Evolutionary conservation across 37 sponge, comb jelly and placozoan species (phyloP).

Genomic region (Halichondria panicea): DNA sequence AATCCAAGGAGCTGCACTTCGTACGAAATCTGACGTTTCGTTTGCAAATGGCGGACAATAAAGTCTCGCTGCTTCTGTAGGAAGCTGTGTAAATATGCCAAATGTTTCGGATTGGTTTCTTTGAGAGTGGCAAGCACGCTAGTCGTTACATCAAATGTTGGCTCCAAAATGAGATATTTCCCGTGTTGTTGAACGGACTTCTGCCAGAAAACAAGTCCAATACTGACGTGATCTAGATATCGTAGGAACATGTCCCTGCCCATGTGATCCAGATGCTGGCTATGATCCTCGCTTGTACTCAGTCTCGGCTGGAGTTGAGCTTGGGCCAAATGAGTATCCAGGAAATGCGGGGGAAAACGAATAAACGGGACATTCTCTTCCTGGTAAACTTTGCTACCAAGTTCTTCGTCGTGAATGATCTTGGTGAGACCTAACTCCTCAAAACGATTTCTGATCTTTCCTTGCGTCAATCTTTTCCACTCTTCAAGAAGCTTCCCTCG

Average conservation of each 20-base stretch:
- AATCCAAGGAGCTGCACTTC: slow-evolving; percentile 58
- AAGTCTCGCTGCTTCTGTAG: slow-evolving; percentile 75
- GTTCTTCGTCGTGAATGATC: slow-evolving; percentile 47
- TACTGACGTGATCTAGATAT: slow-evolving; percentile 48
- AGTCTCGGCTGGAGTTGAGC: slow-evolving; percentile 33
- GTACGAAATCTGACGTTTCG: slow-evolving; percentile 43
- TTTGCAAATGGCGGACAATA: slow-evolving; percentile 31
- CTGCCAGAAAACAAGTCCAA: slow-evolving; percentile 32
- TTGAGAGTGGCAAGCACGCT: slow-evolving; percentile 4
- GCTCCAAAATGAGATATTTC: slow-evolving; percentile 30
- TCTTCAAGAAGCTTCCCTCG: slow-evolving; percentile 29
- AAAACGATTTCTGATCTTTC: slow-evolving; percentile 24
- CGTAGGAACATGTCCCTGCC: slow-evolving; percentile 44
- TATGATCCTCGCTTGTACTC: slow-evolving; percentile 36
- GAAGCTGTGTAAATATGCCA: slow-evolving; percentile 37
- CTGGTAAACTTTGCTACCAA: slow-evolving; percentile 48
- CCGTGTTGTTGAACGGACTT: slow-evolving; percentile 36
- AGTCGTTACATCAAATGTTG: slow-evolving; percentile 24
- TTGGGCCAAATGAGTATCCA: slow-evolving; percentile 42
- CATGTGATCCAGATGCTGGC: slow-evolving; percentile 5
- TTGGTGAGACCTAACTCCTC: slow-evolving; percentile 38
- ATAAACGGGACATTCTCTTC: slow-evolving; percentile 25
- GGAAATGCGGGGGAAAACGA: slow-evolving; percentile 42
- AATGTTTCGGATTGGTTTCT: not conserved
- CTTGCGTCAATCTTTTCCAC: slow-evolving; percentile 61